A percentile compares a stretch with the other conserved stretches of the same genome.
phyloP scores from a whole-genome alignment of 2,797 vertebrate genomes.

The Perodicticus potto region DNA sequence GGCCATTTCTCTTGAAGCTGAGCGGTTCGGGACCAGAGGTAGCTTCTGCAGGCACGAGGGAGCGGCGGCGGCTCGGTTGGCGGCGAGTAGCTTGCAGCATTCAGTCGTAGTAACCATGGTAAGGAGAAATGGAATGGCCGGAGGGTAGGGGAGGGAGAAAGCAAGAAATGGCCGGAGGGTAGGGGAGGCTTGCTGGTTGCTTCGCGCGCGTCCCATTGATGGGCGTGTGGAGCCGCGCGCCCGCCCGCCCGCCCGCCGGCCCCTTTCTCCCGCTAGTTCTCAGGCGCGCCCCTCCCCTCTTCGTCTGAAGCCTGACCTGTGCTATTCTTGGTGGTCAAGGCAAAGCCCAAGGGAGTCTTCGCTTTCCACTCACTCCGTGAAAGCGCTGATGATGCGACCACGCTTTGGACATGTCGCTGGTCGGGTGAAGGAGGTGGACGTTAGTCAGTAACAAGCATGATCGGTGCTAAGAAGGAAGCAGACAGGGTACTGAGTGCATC shows the following conservation, averaged over 20 bases:
- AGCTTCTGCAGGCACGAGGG: background rate
- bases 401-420: background rate
- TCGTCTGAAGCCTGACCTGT: background rate
- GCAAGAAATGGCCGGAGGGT: too few relatives aligned
- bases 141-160: background rate
- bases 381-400: background rate
- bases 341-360: background rate
- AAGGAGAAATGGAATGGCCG: background rate
- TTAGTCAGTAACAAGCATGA: background rate
- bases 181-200: background rate
- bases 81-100: background rate
- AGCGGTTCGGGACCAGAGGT: accelerated
- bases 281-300: background rate
- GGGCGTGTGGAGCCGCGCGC: background rate
- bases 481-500: background rate
- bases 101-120: slow-evolving; percentile 83
- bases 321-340: background rate
- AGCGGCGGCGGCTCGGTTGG: background rate
- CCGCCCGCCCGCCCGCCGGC: background rate
- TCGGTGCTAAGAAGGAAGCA: background rate
- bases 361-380: accelerated
- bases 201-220: slow-evolving; percentile 71
- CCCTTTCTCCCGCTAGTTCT: background rate
- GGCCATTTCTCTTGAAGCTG: slow-evolving; percentile 78
- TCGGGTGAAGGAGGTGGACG: background rate